Evolutionary conservation across 2,113 vertebrate species (phyloP), one percentile per base, ranked within the genome.

Genomic region (Ammodytes marinus): DNA sequence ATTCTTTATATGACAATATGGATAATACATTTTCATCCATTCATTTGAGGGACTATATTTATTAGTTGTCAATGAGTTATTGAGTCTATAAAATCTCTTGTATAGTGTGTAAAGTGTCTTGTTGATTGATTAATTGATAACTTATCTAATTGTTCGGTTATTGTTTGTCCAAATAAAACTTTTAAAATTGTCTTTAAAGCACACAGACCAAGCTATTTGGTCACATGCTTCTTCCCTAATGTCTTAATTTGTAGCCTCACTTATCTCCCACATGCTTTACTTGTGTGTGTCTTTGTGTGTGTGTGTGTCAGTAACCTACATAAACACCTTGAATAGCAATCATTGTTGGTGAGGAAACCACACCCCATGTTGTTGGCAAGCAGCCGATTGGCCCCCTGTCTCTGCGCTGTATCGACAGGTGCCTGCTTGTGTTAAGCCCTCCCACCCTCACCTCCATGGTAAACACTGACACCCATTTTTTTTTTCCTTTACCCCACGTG

Each of bases 341-440:
- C 42, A 57, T 8, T 27, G 14, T 43, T n/a, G 5, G 52, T 2
- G 27, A 66, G 52, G 69, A 82, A 83, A 76, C 78, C 69, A 63
- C 73, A 74, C 79, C 83, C 66, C 60, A 27, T 60, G 12, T 69
- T 50, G 37, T 10, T 85, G 83, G 80, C 76, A 64, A 59, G 39
- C n/a, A 6, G 80, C 79, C 82, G 85, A 3, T 69, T 17, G 14
- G 67, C 77, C 61, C 66, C 27, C 27, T 27, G 27, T 27, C 27
- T 50, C 58, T 12, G 57, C 42, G 0, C 71, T 47, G 37, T 53
- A 69, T 47, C 61, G 70, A 57, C 81, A 86, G 86, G 86, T 78
- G 83, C n/a, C 46, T 70, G 65, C 84, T 74, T 84, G 82, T 68
- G 43, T 61, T 35, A 45, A 66, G 13, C 65, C 52, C 55, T 11